A percentile compares a stretch with the other conserved stretches of the same genome.
These are phyloP conservation scores for Smittia sp. DNA, from an alignment of 2,888 invertebrate genomes.

Conservation along the genomic window DNA sequence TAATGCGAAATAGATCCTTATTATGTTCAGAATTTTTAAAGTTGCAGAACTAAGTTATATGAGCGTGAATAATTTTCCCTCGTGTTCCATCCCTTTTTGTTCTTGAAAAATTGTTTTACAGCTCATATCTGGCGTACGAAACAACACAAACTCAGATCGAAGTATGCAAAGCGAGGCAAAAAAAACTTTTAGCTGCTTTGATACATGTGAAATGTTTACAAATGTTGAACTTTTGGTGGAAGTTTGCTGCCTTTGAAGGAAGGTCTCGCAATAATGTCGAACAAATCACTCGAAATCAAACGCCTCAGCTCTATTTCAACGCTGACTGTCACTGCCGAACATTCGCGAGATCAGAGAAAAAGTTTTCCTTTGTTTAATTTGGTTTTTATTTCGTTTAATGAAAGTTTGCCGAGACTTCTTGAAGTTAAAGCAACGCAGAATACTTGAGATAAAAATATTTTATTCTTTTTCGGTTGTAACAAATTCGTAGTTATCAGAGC, in stretches of 20 bases:
- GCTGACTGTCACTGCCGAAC: too few relatives aligned
- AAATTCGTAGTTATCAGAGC: too few relatives aligned
- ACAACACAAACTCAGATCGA: not conserved
- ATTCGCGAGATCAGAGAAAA: too few relatives aligned
- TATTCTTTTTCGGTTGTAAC: too few relatives aligned
- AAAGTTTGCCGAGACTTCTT: too few relatives aligned
- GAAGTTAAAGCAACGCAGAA: too few relatives aligned
- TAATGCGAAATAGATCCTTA: conserved; percentile 37
- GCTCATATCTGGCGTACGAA: conserved; percentile 2
- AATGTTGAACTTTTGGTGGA: not conserved
- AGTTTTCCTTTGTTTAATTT: too few relatives aligned
- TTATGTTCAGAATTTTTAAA: conserved; percentile 17
- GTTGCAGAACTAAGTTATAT: not conserved
- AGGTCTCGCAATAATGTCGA: too few relatives aligned
- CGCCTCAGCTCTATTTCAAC: too few relatives aligned
- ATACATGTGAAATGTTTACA: conserved; percentile 8
- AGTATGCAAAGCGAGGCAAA: conserved; percentile 10
- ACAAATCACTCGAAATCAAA: too few relatives aligned
- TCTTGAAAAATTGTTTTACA: conserved; percentile 8
- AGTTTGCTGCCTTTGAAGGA: not conserved
- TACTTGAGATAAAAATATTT: too few relatives aligned
- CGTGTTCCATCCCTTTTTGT: conserved; percentile 1
- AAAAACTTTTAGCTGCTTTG: conserved; percentile 6
- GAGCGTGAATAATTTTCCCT: conserved; percentile 18
- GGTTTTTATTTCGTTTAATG: too few relatives aligned